Evolutionary conservation across 2,888 invertebrate species (phyloP), one percentile per base, ranked within the genome.

Genomic region (Netelia melanura): DNA sequence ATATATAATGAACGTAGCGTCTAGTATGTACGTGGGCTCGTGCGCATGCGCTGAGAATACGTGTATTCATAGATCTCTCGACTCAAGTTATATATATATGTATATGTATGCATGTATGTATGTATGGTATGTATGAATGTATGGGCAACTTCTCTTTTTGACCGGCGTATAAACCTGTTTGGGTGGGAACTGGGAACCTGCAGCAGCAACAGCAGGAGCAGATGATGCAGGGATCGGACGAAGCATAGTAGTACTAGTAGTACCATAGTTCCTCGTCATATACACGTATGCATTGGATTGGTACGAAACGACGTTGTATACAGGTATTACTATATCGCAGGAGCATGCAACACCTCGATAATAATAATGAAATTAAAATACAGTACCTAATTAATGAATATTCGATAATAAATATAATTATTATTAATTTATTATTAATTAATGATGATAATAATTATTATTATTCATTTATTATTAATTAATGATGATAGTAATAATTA

Each of bases 131-230:
- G 3, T 38, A n/a, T 21, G 25, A 21, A 43, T 70, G 52, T 77
- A 38, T 14, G 44, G 58, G n/a, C 5, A 67, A 81, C 74, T 81
- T 81, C 48, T 81, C 78, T 81, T 81, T 85, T 85, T 75, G 65
- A 82, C 76, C 85, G 76, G 79, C 79, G 85, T 54, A 72, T 56
- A 85, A 85, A 85, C 85, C 85, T 85, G 85, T 85, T 85, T 85
- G 85, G 85, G 85, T 85, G 85, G 85, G 85, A 83, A 83, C 83
- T 74, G 77, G 70, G 79, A 85, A 85, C 85, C 85, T 85, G 84
- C 75, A 61, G 65, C 84, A 64, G 78, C 58, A 80, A 76, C 76
- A 67, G 62, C 71, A 71, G 56, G 38, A 56, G 9, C 62, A 25
- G 61, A 80, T 76, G 80, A 71, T 72, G 61, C 71, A 52, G 52